These are phyloP conservation scores for Coregonus clupeaformis DNA, from an alignment of 2,113 vertebrate genomes.

Conservation along the genomic window DNA sequence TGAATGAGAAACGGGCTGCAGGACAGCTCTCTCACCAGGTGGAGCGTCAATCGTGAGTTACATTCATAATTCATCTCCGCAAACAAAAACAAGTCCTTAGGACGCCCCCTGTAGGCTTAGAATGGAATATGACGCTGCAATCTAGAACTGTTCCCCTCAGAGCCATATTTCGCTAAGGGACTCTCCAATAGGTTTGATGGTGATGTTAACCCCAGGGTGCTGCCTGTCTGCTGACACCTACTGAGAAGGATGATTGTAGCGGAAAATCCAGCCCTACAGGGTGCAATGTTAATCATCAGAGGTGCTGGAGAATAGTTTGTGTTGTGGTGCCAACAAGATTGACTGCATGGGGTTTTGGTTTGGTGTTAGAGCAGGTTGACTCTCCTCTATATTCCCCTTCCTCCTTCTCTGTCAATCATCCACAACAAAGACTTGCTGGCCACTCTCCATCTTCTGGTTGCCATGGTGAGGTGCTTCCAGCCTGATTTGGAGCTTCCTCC, in stretches of 20 bases:
- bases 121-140: slow-evolving; percentile 37
- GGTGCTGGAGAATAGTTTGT: slow-evolving; percentile 1
- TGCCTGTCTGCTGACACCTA: slow-evolving; percentile 36
- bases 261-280: slow-evolving; percentile 9
- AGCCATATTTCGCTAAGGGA: background rate
- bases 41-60: slow-evolving; percentile 84
- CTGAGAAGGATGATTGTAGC: slow-evolving; percentile 35
- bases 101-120: background rate
- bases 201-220: slow-evolving; percentile 29
- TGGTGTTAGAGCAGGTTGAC: background rate
- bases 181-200: slow-evolving; percentile 28
- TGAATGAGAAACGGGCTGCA: slow-evolving; percentile 64
- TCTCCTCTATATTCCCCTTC: background rate
- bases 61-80: background rate
- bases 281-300: slow-evolving; percentile 15
- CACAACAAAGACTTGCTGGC: slow-evolving; percentile 86
- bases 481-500: slow-evolving; percentile 78
- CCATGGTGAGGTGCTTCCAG: slow-evolving; percentile 82
- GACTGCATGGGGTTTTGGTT: background rate
- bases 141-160: slow-evolving; percentile 18
- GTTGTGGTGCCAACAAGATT: background rate
- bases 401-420: slow-evolving; percentile 76
- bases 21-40: slow-evolving; percentile 72
- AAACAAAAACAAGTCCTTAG: too few species aligned
- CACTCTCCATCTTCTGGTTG: slow-evolving; percentile 88